These are phyloP conservation scores for Dendrolimus punctatus DNA, from an alignment of 1,140 invertebrate genomes.

Conservation along the genomic window DNA sequence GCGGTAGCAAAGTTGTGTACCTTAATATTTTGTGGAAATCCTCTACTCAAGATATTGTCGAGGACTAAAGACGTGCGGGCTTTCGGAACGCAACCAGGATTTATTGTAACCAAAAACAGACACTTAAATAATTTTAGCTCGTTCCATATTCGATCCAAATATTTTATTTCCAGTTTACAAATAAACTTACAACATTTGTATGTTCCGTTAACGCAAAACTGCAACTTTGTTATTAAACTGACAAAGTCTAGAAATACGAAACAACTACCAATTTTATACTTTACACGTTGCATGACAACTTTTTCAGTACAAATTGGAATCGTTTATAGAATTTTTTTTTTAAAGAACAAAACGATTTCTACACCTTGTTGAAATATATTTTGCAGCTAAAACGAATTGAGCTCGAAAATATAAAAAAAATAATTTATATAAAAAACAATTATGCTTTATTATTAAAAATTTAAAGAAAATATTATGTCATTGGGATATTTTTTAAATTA, in stretches of 20 bases:
- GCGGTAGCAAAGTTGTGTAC: too few relatives aligned
- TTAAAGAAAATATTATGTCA: constrained; percentile 1
- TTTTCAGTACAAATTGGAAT: constrained; percentile 37
- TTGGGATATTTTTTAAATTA: neutral
- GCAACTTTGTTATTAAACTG: too few relatives aligned
- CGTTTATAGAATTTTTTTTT: constrained; percentile 9
- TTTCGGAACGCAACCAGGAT: too few relatives aligned
- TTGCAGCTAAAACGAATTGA: constrained; percentile 1
- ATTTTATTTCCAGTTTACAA: too few relatives aligned
- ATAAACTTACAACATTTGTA: too few relatives aligned
- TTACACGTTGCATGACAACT: constrained; percentile 33
- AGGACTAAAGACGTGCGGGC: too few relatives aligned
- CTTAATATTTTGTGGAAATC: too few relatives aligned
- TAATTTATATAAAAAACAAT: constrained; percentile 26
- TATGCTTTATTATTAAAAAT: neutral
- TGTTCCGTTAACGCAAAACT: too few relatives aligned
- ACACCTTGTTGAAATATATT: neutral
- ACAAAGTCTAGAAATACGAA: neutral
- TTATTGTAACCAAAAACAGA: too few relatives aligned
- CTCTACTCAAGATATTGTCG: too few relatives aligned
- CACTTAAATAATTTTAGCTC: too few relatives aligned
- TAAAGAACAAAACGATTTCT: neutral
- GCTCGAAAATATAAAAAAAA: constrained; percentile 17
- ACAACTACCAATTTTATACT: constrained; percentile 35
- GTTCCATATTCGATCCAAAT: too few relatives aligned